Conservation (phyloP, 2,113 vertebrate genomes). For the Emydocephalus ijimae region DNA sequence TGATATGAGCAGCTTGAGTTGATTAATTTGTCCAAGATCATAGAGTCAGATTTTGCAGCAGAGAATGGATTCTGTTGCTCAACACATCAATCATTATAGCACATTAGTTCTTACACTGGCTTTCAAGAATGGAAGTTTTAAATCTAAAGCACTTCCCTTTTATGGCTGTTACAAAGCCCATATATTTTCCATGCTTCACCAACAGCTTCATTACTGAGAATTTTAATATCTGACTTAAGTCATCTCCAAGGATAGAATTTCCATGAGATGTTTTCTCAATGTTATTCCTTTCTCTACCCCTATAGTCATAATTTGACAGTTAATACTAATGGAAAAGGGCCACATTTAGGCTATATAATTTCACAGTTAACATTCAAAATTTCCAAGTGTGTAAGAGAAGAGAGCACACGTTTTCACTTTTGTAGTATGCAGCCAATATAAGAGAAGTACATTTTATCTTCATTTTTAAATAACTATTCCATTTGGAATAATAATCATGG, state of each 20-base stretch:
- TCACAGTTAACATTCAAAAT: background rate
- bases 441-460: background rate
- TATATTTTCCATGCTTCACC: background rate
- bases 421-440: background rate
- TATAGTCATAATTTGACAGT: background rate
- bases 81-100: background rate
- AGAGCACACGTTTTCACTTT: background rate
- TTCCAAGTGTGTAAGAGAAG: background rate
- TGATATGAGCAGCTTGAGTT: background rate
- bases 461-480: background rate
- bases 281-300: background rate
- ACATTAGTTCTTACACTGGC: background rate
- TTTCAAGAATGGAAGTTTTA: background rate
- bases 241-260: background rate
- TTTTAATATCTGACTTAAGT: background rate
- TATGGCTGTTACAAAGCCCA: background rate
- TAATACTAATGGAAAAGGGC: background rate
- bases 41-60: background rate
- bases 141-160: background rate
- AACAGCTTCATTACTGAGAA: background rate
- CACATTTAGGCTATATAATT: background rate
- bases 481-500: background rate
- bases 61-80: background rate
- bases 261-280: background rate
- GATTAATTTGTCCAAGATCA: background rate